Conservation (phyloP, 2,888 invertebrate genomes). For the Mythimna pallens region DNA sequence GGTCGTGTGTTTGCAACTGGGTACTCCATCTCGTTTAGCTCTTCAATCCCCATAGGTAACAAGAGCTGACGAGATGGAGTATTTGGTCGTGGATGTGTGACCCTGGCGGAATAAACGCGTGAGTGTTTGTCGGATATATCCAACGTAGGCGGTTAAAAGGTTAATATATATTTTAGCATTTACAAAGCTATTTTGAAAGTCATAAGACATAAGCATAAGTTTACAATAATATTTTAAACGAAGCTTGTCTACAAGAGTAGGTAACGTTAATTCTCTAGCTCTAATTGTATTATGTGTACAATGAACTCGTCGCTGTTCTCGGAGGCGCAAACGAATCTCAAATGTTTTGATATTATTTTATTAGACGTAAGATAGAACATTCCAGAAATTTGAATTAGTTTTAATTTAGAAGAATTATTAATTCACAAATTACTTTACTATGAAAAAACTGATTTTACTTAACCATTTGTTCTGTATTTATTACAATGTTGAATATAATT, state of each 20-base stretch:
- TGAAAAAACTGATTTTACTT: not conserved
- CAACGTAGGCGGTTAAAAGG: too few species aligned
- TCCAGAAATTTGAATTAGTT: slow-evolving; percentile 8
- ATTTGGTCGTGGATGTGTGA: too few species aligned
- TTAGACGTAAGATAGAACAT: slow-evolving; percentile 25
- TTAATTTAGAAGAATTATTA: not conserved
- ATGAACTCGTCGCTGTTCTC: not conserved
- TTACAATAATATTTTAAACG: not conserved
- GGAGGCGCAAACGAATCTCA: slow-evolving; percentile 13
- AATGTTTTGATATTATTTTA: slow-evolving; percentile 18
- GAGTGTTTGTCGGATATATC: too few species aligned
- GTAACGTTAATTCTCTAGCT: not conserved
- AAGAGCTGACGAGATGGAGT: too few species aligned
- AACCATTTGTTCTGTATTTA: not conserved
- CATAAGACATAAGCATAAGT: slow-evolving; percentile 20
- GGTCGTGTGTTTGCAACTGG: too few species aligned
- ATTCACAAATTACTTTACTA: not conserved
- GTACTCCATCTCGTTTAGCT: too few species aligned
- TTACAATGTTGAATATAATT: not conserved
- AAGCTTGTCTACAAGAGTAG: not conserved
- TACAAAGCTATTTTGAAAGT: slow-evolving; percentile 11
- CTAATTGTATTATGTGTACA: not conserved
- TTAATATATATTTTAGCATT: slow-evolving; percentile 14
- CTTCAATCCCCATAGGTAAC: too few species aligned
- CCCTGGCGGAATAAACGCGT: too few species aligned